Base-by-base conservation (phyloP, 2,797 vertebrate species). In the Paramormyrops hopkinsi region DNA sequence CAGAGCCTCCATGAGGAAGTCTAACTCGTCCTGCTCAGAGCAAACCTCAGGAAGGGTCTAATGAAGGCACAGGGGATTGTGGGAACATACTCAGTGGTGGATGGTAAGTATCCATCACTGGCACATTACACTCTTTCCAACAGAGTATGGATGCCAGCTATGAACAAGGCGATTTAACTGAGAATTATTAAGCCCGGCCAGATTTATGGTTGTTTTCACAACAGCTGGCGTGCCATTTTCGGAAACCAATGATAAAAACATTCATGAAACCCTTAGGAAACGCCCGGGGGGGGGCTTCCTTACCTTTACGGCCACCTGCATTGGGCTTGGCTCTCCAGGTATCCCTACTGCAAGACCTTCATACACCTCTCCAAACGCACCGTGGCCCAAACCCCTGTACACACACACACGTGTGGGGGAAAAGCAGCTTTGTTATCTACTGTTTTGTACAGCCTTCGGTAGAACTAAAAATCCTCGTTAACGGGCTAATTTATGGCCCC, bases 301-400 rank as follows among this genome's bases (percentile, higher is more conserved):
- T 95, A 99, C 99, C 97, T 99, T 99, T 65, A 99, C 98, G 50
- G 99, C 99, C 92, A 99, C 98, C 91, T 99, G 98, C 92, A 99
- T 96, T 54, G 99, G 98, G 92, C 96, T 97, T 0, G 96, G 97
- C 93, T 99, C 99, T 0, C 95, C 98, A 90, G 98, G 97, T 90
- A 97, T 97, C 86, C 97, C 97, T 90, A 97, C 95, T 29, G 98
- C 98, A 93, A 99, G 96, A 62, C 99, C 99, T 95, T 99, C 99
- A 91, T 99, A 99, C 82, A 99, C 99, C 92, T 99, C 99, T 90
- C 99, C 99, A 89, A 99, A 99, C 0, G 99, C 99, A 17, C 99
- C 99, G 7, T 99, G 98, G 89, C 99, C 99, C 92, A 99, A 95
- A 92, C 98, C 99, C 96, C 99, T 99, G 93, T 4, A 87, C 12